These are phyloP conservation scores for Axea sp. DNA, from an alignment of 2,888 invertebrate species.

Conservation along the genomic window DNA sequence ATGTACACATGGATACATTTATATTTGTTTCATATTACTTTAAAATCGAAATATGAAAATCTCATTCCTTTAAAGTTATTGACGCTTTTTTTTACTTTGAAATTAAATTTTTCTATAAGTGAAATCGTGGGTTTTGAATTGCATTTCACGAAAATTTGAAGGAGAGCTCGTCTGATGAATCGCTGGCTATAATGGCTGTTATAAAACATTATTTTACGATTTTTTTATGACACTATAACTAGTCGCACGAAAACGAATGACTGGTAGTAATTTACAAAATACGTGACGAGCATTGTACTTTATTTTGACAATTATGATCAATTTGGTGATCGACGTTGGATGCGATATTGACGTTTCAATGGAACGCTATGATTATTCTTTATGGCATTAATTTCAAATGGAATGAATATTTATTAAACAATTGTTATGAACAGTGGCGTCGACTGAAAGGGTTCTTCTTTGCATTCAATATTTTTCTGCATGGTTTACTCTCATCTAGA, in stretches of 20 bases:
- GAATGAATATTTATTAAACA: conserved; percentile 12
- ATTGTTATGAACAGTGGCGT: conserved; percentile 17
- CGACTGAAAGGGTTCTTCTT: not conserved
- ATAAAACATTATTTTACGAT: conserved; percentile 6
- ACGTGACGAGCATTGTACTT: conserved; percentile 9
- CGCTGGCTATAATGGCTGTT: no score
- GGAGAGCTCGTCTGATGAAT: no score
- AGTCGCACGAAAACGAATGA: not conserved
- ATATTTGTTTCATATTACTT: no score
- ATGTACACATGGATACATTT: no score
- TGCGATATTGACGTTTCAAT: conserved; percentile 25
- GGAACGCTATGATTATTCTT: not conserved
- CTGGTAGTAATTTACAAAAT: conserved; percentile 7
- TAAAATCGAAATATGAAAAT: no score
- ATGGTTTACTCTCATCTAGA: conserved; percentile 6
- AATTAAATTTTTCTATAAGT: no score
- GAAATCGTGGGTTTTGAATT: no score
- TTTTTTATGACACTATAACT: conserved; percentile 11
- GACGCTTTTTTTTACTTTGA: no score
- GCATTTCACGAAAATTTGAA: no score
- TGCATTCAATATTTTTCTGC: conserved; percentile 1
- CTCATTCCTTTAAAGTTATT: no score
- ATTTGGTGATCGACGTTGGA: conserved; percentile 2
- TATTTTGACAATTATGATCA: conserved; percentile 18
- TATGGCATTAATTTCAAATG: not conserved